Evolutionary conservation across 2,888 invertebrate genomes (phyloP), one percentile per base, ranked within the genome.

Genomic region (Imbricaverruca yamaguchii): DNA sequence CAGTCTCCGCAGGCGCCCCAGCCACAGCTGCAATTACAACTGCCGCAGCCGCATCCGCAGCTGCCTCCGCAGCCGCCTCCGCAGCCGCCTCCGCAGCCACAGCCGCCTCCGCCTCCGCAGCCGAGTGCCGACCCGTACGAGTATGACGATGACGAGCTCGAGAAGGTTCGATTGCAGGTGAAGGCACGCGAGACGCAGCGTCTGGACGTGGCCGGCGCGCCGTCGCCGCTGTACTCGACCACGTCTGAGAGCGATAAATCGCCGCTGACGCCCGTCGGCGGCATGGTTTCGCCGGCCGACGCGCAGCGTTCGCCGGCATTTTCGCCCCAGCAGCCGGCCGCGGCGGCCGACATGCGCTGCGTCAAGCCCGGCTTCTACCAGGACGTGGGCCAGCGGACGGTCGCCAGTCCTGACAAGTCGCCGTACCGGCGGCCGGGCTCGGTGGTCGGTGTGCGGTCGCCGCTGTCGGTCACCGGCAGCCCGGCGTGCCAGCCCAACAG

Each of bases 281-380:
- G 79, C 23, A 79, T 59, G 12, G 57, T 79, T 15, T 79, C 79
- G 79, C 79, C 79, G 79, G 79, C 79, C 15, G 57, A 57, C 12
- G 23, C 23, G 79, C 79, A 79, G 79, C 79, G 79, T 25, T 79
- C 79, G 79, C 78, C 78, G n/a, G 78, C 78, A 11, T 78, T 78
- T 56, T 78, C 78, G 56, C 79, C 79, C 21, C 56, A 79, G 57
- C 79, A 79, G 23, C n/a, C 12, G 56, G n/a, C 21, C 25, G 23
- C 23, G 9, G 57, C 8, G 13, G 57, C 9, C 23, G 12, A 9
- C 23, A 23, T 12, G 15, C 13, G 55, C 74, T 15, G 11, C 23
- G 23, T 39, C 11, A 57, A 79, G 25, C 79, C 79, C 13, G 79
- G 79, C 79, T 79, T 79, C 79, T 79, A 79, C 18, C 79, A 79